These are phyloP conservation scores for Drosophila melanosoma DNA, from an alignment of 2,888 invertebrate genomes.

Conservation along the genomic window DNA sequence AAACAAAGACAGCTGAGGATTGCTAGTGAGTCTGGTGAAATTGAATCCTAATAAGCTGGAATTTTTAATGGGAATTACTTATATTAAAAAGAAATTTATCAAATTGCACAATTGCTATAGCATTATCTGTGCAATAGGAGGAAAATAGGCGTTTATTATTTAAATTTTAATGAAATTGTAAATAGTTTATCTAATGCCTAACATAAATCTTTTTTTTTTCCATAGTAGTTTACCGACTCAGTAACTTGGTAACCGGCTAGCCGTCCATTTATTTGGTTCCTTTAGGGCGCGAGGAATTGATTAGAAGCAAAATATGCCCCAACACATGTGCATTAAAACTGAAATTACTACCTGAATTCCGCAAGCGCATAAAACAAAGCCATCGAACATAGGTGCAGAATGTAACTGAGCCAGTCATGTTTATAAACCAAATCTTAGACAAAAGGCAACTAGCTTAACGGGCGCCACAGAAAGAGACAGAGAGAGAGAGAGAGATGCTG, in stretches of 20 bases:
- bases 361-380: slow-evolving; percentile 65
- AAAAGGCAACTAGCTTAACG: slow-evolving; percentile 63
- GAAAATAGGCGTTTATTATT: slow-evolving; percentile 17
- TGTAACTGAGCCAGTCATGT: slow-evolving; percentile 48
- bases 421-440: slow-evolving; percentile 76
- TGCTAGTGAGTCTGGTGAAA: slow-evolving; percentile 1
- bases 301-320: slow-evolving; percentile 57
- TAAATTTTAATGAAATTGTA: slow-evolving; percentile 45
- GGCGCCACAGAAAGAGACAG: slow-evolving; percentile 57
- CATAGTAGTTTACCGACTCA: slow-evolving; percentile 1
- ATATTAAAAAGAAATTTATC: not conserved
- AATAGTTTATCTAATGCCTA: slow-evolving; percentile 44
- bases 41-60: slow-evolving; percentile 22
- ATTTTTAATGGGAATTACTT: slow-evolving; percentile 3
- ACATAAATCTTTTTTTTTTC: slow-evolving; percentile 37
- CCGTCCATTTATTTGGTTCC: slow-evolving; percentile 24
- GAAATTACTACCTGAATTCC: slow-evolving; percentile 81
- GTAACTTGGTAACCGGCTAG: not conserved
- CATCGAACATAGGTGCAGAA: slow-evolving; percentile 32
- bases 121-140: slow-evolving; percentile 12
- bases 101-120: slow-evolving; percentile 10
- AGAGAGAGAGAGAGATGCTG: slow-evolving; percentile 34
- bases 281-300: slow-evolving; percentile 58
- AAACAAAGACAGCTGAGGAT: not conserved
- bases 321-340: slow-evolving; percentile 63